Evolutionary conservation across 2,888 invertebrate species (phyloP), one percentile per base, ranked within the genome.

Genomic region (Trichacis sp.): DNA sequence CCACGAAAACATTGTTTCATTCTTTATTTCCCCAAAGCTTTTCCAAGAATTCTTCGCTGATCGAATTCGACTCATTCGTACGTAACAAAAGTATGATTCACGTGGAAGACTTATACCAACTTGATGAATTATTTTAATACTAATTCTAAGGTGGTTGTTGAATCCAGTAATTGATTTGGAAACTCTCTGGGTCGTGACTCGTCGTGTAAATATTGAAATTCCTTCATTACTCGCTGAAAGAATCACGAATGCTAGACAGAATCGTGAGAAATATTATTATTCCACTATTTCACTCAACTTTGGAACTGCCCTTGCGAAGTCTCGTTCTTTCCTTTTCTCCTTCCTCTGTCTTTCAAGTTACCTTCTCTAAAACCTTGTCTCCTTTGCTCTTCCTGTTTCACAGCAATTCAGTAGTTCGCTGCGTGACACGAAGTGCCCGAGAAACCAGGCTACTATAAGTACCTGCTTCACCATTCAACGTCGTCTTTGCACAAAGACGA

Each of bases 361-460:
- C 54, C 55, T 60, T 68, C 65, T 56, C 62, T 59, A 64, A 50
- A 40, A 52, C 47, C 57, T 59, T 49, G 36, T 49, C 55, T 50
- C 40, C 46, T 54, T 43, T 51, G 12, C 58, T 57, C 58, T 40
- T 72, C 74, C 73, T 73, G 75, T 70, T 48, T 46, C 57, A 18
- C 29, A 60, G 52, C 64, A 63, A 64, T 59, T 65, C 66, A 63
- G 73, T 76, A 73, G 75, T 74, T 73, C 68, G 70, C 67, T 64
- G 69, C 73, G 71, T 70, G 69, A 72, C 68, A 59, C 58, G 65
- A 49, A 61, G 67, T 70, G 72, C 73, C 77, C 67, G 62, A 73
- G 73, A 72, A 81, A 81, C 79, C 72, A 70, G 81, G 80, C 81
- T 82, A 82, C 76, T 74, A 70, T 73, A 73, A 80, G 81, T 75